phyloP scores from a whole-genome alignment of 2,113 vertebrate genomes.

The Sminthopsis crassicaudata region DNA sequence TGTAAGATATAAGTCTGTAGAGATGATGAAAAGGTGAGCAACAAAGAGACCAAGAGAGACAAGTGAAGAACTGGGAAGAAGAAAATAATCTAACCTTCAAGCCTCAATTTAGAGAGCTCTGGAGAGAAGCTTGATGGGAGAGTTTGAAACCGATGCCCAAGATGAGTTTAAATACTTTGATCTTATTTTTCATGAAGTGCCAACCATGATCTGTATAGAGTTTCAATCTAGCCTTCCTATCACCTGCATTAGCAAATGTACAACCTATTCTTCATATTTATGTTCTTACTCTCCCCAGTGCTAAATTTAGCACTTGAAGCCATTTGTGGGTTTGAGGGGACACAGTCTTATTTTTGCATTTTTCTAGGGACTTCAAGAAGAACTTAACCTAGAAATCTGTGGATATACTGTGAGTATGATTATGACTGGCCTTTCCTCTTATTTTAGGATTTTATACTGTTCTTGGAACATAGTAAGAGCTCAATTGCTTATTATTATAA shows the following conservation, averaged over 20 bases:
- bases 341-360: background rate
- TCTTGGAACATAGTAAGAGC: background rate
- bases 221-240: background rate
- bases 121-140: background rate
- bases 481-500: background rate
- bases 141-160: background rate
- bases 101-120: background rate
- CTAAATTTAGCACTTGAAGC: background rate
- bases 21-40: background rate
- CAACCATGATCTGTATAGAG: background rate
- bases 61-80: background rate
- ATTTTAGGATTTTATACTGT: background rate
- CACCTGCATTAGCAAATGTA: background rate
- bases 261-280: background rate
- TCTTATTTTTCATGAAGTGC: background rate
- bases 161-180: background rate
- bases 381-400: background rate
- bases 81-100: background rate
- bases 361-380: background rate
- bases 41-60: background rate
- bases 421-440: background rate
- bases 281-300: background rate
- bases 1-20: background rate
- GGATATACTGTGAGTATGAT: background rate
- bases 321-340: background rate